Conservation (phyloP, 2,113 vertebrate species). For the Nothobranchius kuhntae region DNA sequence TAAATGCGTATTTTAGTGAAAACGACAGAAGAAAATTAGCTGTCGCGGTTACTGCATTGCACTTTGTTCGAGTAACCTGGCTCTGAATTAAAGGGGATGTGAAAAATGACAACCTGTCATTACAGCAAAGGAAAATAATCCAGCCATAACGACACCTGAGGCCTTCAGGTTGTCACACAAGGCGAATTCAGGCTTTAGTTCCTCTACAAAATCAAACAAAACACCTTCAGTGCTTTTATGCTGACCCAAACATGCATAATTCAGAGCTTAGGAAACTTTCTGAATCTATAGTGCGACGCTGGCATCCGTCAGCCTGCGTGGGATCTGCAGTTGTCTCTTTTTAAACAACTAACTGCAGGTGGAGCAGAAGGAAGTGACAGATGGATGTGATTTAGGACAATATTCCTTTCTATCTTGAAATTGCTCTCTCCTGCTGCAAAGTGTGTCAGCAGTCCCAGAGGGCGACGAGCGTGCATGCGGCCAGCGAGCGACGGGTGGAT, state of each 20-base stretch:
- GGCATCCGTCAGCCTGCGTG: conserved; percentile 16
- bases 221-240: conserved; percentile 28
- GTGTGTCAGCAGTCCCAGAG: conserved; percentile 55
- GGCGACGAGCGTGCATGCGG: conserved; percentile 58
- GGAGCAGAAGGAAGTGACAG: conserved; percentile 51
- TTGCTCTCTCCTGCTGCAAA: conserved; percentile 57
- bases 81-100: conserved; percentile 11
- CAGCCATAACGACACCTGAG: conserved; percentile 2
- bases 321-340: conserved; percentile 35
- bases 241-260: conserved; percentile 50
- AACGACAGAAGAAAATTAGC: conserved; percentile 28
- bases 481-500: conserved; percentile 68
- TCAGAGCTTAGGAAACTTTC: conserved; percentile 42
- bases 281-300: conserved; percentile 5
- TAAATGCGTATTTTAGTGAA: neutral
- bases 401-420: conserved; percentile 51
- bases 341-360: conserved; percentile 30
- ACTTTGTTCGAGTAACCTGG: neutral
- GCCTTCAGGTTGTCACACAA: conserved; percentile 6
- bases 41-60: conserved; percentile 12
- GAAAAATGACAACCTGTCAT: conserved; percentile 10
- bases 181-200: neutral
- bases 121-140: conserved; percentile 11
- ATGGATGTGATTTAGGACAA: conserved; percentile 62
- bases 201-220: neutral